Base-by-base conservation (phyloP, 2,888 invertebrate species). In the Volucella zonaria region DNA sequence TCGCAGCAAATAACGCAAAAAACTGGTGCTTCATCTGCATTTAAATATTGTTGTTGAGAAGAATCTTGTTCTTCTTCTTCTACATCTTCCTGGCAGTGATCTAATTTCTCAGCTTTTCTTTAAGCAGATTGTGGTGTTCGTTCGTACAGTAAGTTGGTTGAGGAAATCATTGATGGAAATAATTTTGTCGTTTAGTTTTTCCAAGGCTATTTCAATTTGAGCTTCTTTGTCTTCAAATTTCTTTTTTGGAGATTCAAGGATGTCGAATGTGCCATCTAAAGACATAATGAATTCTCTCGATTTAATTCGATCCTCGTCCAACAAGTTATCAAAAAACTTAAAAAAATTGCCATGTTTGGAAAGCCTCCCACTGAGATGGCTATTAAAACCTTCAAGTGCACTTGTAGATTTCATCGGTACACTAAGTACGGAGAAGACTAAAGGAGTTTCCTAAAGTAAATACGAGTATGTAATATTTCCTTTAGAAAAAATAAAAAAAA, bases 251-350 rank as follows among this genome's bases (percentile, higher is more conserved):
- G 52, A 51, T 14, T 71, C 42, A 52, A 61, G 61, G 42, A 62
- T 73, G 14, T 62, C 61, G 45, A 62, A 62, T 15, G 62, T 73
- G 40, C 73, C 62, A 54, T 62, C 73, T 62, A 73, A 54, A 31
- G 45, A 73, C 62, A 18, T 18, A 1, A 18, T 18, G 12, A 68
- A 68, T 15, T 68, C 56, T 23, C 45, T 67, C 14, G 56, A 68
- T 52, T 61, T 71, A 14, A 43, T n/a, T 51, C 14, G 12, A 52
- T 71, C 61, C 38, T 61, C 71, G 23, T 59, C 71, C 14, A 71
- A 14, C 23, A 59, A 54, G n/a, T 40, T 10, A 51, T 71, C 59
- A n/a, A 71, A n/a, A 51, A 71, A 59, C 42, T 71, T 49, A n/a
- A 59, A 59, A 12, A 59, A 59, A 52, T 42, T 51, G 11, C 51